A percentile compares a stretch with the other conserved stretches of the same genome.
Conservation (phyloP, 1,140 invertebrate species). For the Halesus radiatus region DNA sequence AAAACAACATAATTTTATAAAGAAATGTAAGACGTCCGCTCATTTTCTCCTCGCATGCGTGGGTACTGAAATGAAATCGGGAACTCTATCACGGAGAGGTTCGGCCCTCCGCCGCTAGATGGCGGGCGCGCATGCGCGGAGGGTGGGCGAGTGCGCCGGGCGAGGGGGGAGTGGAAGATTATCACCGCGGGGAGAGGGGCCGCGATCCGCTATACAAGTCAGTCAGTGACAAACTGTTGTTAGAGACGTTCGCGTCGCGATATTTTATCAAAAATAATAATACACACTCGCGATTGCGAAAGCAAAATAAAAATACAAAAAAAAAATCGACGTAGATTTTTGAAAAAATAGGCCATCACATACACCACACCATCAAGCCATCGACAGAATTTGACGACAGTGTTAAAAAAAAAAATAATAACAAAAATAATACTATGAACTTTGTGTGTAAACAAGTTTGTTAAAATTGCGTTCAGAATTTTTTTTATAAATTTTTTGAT, state of each 20-base stretch:
- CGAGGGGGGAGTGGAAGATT: conserved; percentile 12
- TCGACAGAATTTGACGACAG: not conserved
- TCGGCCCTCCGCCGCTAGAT: conserved; percentile 58
- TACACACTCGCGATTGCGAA: conserved; percentile 35
- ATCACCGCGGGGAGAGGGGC: conserved; percentile 41
- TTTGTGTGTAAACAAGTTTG: conserved; percentile 1
- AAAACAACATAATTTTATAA: not conserved
- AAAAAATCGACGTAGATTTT: conserved; percentile 27
- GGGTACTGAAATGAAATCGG: not conserved
- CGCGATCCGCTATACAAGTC: conserved; percentile 39
- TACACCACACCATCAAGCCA: not conserved
- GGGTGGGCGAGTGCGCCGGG: conserved; percentile 38
- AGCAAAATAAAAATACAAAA: conserved; percentile 20
- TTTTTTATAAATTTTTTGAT: not conserved
- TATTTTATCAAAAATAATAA: conserved; percentile 53
- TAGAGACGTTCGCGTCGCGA: conserved; percentile 63
- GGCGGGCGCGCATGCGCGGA: conserved; percentile 51
- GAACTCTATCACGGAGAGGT: conserved; percentile 5
- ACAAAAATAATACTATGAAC: conserved; percentile 18
- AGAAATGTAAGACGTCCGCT: not conserved
- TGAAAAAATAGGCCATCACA: not conserved
- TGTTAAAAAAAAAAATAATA: not conserved
- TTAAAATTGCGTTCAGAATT: not conserved
- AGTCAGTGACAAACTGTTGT: conserved; percentile 63
- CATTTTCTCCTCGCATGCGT: not conserved